These are phyloP conservation scores for Yoshiicerus persimilis DNA, from an alignment of 1,140 invertebrate species.

Conservation along the genomic window DNA sequence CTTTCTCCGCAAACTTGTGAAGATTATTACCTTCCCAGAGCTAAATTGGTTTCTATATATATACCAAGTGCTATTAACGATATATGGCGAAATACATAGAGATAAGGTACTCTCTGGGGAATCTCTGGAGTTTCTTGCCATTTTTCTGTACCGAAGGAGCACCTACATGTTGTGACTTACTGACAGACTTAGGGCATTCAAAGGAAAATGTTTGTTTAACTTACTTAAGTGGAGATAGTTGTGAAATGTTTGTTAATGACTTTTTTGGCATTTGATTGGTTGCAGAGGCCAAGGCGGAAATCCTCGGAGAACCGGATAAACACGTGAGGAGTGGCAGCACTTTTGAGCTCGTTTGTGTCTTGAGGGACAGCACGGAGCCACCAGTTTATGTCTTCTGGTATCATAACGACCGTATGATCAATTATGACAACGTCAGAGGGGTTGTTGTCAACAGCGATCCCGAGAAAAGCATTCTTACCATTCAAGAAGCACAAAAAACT, in stretches of 20 bases:
- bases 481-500: slow-evolving; percentile 48
- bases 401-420: slow-evolving; percentile 59
- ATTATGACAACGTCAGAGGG: slow-evolving; percentile 56
- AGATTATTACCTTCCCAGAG: neutral
- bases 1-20: neutral
- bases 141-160: neutral
- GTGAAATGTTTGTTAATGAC: neutral
- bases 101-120: neutral
- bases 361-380: slow-evolving; percentile 55
- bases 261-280: slow-evolving; percentile 4
- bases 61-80: no score
- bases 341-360: slow-evolving; percentile 55
- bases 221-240: neutral
- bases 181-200: neutral
- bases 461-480: slow-evolving; percentile 46
- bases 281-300: slow-evolving; percentile 50
- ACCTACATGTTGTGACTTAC: neutral
- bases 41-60: neutral
- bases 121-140: neutral
- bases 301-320: slow-evolving; percentile 54
- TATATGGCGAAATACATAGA: no score
- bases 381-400: slow-evolving; percentile 58
- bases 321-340: slow-evolving; percentile 55
- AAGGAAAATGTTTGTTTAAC: neutral
- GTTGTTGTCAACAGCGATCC: slow-evolving; percentile 55